Evolutionary conservation across 2,113 vertebrate species (phyloP), one percentile per base, ranked within the genome.

Genomic region (Elephas maximus): DNA sequence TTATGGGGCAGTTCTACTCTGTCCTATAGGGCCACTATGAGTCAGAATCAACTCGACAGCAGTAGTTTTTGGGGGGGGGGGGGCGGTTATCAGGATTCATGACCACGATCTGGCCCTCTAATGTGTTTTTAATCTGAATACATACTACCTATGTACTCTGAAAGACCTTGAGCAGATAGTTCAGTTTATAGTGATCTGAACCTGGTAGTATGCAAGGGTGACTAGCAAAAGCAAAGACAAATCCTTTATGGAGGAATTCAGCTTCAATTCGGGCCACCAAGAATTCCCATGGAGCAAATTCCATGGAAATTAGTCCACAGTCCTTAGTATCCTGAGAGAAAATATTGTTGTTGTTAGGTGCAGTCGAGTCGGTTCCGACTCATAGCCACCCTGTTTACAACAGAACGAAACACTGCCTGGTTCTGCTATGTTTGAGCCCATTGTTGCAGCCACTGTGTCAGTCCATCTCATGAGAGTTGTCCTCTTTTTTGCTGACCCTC

Each of bases 91-190:
- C 67, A 82, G 76, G 76, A 28, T 67, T 81, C n/a, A 53, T 87
- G 37, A 81, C 80, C 21, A 26, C 37, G 45, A 57, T 4, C 57
- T 87, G 74, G 33, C 71, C 7, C 57, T 85, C 18, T 28, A 4
- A 15, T 74, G 21, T 48, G 4, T 44, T 89, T 78, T 90, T 69
- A 65, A 33, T 76, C 45, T 44, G 33, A 67, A 45, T 81, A 30
- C 37, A 45, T 28, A 73, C 10, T 79, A 57, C 53, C 4, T 79
- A 21, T 69, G 30, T 51, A 62, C 33, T 93, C n/a, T 76, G 76
- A 87, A 91, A 69, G 74, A 53, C 28, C 76, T 91, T 81, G 28
- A 91, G n/a, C 62, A 87, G 57, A 90, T 53, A 53, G 24, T 93
- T 96, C 90, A 44, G 15, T 33, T n/a, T 33, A 44, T 90, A 41